A percentile compares a stretch with the other conserved stretches of the same genome.
Conservation (phyloP, 2,888 invertebrate genomes). For the Pimpla rufipes region DNA sequence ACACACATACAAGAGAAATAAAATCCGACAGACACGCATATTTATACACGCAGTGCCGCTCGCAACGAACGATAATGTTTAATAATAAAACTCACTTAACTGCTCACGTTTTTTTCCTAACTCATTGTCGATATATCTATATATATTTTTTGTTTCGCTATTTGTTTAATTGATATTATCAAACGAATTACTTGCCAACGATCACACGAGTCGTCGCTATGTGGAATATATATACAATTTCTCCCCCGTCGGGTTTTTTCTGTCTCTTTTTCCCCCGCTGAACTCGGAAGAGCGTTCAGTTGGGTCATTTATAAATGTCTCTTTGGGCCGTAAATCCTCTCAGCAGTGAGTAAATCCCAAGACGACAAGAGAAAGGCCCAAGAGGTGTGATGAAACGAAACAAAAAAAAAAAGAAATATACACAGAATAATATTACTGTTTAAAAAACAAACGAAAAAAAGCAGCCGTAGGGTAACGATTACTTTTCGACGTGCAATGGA, state of each 20-base stretch:
- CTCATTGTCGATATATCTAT: slow-evolving; percentile 57
- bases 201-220: slow-evolving; percentile 30
- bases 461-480: slow-evolving; percentile 48
- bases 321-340: slow-evolving; percentile 62
- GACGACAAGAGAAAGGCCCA: slow-evolving; percentile 59
- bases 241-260: slow-evolving; percentile 37
- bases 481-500: slow-evolving; percentile 36
- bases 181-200: slow-evolving; percentile 9
- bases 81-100: slow-evolving; percentile 50
- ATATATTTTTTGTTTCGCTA: slow-evolving; percentile 40
- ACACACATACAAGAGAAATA: slow-evolving; percentile 25
- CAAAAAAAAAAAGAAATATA: slow-evolving; percentile 18
- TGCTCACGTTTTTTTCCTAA: slow-evolving; percentile 63
- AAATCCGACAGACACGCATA: slow-evolving; percentile 47
- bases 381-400: slow-evolving; percentile 48
- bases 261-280: slow-evolving; percentile 41
- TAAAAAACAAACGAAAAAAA: slow-evolving; percentile 33
- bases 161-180: slow-evolving; percentile 26
- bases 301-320: slow-evolving; percentile 59
- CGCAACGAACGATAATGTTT: slow-evolving; percentile 59
- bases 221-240: slow-evolving; percentile 44
- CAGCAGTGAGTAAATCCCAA: slow-evolving; percentile 61
- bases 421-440: slow-evolving; percentile 2
- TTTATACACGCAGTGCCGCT: slow-evolving; percentile 67
- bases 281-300: slow-evolving; percentile 53